Conservation (phyloP, 2,888 invertebrate species). For the Shargacucullia verbasci region DNA sequence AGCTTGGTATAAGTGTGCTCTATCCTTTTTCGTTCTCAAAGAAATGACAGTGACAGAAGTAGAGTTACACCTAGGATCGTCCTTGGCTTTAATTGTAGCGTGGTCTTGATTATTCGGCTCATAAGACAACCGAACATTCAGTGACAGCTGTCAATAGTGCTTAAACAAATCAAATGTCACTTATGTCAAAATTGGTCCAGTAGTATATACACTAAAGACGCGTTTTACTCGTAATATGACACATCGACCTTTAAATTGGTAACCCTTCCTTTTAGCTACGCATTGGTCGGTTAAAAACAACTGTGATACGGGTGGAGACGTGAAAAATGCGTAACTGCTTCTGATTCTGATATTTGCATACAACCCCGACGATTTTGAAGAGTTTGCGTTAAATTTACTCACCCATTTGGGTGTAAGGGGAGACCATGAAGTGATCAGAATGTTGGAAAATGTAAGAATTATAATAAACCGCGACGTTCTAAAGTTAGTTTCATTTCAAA, state of each 20-base stretch:
- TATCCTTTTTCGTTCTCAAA: neutral
- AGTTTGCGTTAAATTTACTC: neutral
- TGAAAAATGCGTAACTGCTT: neutral
- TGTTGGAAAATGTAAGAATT: slow-evolving; percentile 1
- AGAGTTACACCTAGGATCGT: too few species aligned
- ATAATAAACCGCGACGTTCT: slow-evolving; percentile 7
- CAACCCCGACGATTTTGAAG: slow-evolving; percentile 4
- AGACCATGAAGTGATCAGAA: neutral
- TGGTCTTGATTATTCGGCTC: too few species aligned
- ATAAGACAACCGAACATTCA: too few species aligned
- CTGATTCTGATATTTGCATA: neutral
- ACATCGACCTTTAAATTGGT: slow-evolving; percentile 1
- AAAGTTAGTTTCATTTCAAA: slow-evolving; percentile 5
- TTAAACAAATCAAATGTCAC: too few species aligned
- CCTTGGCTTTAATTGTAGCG: too few species aligned
- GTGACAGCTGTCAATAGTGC: too few species aligned
- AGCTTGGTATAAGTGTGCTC: too few species aligned
- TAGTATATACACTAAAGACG: neutral
- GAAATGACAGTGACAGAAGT: too few species aligned
- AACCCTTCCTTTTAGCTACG: slow-evolving; percentile 6
- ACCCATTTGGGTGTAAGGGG: neutral
- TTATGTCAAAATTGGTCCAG: neutral
- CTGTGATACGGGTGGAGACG: slow-evolving; percentile 1
- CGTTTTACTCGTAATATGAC: neutral
- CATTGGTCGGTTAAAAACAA: slow-evolving; percentile 5